A percentile compares a stretch with the other conserved stretches of the same genome.
These are phyloP conservation scores for Oryctes rhinoceros DNA, from an alignment of 1,140 invertebrate genomes.

Conservation along the genomic window DNA sequence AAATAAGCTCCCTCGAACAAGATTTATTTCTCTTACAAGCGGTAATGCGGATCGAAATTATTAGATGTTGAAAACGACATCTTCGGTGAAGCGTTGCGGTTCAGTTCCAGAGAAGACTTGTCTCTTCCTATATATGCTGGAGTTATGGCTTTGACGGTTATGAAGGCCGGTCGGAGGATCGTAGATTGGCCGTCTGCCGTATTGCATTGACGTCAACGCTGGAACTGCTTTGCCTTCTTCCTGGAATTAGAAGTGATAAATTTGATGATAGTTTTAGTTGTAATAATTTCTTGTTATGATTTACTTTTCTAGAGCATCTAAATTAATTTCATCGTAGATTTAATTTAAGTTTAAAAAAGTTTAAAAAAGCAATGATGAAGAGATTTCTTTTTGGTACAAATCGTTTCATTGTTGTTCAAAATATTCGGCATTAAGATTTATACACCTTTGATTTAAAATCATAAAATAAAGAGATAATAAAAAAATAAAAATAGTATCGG, in stretches of 20 bases:
- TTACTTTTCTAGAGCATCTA: too few species aligned
- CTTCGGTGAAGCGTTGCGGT: conserved; percentile 24
- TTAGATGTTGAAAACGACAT: neutral
- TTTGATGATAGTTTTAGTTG: neutral
- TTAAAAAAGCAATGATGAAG: too few species aligned
- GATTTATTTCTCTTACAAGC: conserved; percentile 12
- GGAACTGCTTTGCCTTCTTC: conserved; percentile 56
- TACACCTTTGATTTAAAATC: too few species aligned
- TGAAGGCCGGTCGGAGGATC: conserved; percentile 49
- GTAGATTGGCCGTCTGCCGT: conserved; percentile 53
- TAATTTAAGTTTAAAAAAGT: too few species aligned
- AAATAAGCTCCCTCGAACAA: neutral
- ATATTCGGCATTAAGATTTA: too few species aligned
- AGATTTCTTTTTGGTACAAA: too few species aligned
- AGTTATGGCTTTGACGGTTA: conserved; percentile 49
- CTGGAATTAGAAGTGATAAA: conserved; percentile 43
- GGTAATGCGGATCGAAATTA: neutral
- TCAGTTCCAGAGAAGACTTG: conserved; percentile 45
- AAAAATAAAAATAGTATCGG: too few species aligned
- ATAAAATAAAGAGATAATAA: too few species aligned
- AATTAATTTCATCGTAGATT: too few species aligned
- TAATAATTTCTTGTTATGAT: too few species aligned
- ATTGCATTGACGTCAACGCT: conserved; percentile 53
- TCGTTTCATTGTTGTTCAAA: too few species aligned
- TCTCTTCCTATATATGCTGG: conserved; percentile 53